Percentiles rank a stretch among this genome's conserved stretches.
Evolutionary conservation across 2,888 invertebrate genomes (phyloP).

Genomic region (Hololepta plana): DNA sequence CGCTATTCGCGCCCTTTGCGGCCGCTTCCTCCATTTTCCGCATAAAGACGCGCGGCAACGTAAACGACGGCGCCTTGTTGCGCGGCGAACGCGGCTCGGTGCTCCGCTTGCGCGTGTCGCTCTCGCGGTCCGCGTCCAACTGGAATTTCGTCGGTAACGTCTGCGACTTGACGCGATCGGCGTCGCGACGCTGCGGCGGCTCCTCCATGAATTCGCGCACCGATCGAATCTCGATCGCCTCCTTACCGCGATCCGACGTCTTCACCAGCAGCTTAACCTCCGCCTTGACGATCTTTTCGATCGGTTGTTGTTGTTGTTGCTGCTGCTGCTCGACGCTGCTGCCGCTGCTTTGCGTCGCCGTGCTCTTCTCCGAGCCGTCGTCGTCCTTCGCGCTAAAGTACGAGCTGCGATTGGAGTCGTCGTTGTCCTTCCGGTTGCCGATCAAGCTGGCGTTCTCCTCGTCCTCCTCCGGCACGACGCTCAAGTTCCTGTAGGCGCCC

Average conservation of each 20-base stretch:
- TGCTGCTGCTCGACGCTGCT: too few relatives aligned
- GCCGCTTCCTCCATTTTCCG: slow-evolving; percentile 15
- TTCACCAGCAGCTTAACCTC: slow-evolving; percentile 33
- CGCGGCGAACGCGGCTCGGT: too few relatives aligned
- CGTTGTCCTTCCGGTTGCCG: slow-evolving; percentile 15
- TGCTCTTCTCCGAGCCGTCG: too few relatives aligned
- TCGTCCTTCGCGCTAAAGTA: too few relatives aligned
- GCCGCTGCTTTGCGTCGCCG: too few relatives aligned
- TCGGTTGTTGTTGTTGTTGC: too few relatives aligned
- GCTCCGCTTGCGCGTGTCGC: too few relatives aligned
- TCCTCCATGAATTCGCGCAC: slow-evolving; percentile 22
- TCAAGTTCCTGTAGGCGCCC: slow-evolving; percentile 26
- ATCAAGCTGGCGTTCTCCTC: slow-evolving; percentile 22
- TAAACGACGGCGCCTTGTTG: slow-evolving; percentile 22
- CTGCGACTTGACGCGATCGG: slow-evolving; percentile 7
- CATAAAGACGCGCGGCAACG: slow-evolving; percentile 22
- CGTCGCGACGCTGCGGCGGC: slow-evolving; percentile 10
- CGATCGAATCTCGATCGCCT: slow-evolving; percentile 31
- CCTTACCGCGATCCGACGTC: slow-evolving; percentile 29
- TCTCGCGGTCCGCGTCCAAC: too few relatives aligned
- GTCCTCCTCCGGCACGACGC: slow-evolving; percentile 27
- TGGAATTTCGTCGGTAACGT: slow-evolving; percentile 15
- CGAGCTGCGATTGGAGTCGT: slow-evolving; percentile 3
- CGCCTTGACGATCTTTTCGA: slow-evolving; percentile 24
- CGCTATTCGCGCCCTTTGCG: slow-evolving; percentile 16